Base-by-base conservation (phyloP, 2,888 invertebrate genomes). In the Stictocephala bisonia region DNA sequence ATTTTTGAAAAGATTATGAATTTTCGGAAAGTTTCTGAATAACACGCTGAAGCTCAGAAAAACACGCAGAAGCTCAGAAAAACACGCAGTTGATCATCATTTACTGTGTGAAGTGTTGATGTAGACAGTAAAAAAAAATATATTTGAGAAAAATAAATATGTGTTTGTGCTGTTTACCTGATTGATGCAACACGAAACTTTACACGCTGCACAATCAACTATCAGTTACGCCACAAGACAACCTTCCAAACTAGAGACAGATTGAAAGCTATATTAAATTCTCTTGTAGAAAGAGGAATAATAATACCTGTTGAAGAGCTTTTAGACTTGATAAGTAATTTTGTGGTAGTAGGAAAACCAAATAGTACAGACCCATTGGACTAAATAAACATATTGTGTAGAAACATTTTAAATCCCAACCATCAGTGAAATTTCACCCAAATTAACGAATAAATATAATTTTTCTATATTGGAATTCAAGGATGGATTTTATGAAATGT, bases 401-500 rank as follows among this genome's bases (percentile, higher is more conserved):
- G n/a, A n/a, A 66, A 66, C 35, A 22, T 66, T 41, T 18, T 24
- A 35, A 7, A 66, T 66, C 40, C 66, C 66, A 31, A 66, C 29
- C 4, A 26, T 66, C 15, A 44, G 31, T 40, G 66, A 66, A 66
- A 66, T 66, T 7, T 24, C 40, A 13, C 66, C 66, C 13, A 66
- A 66, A 44, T 31, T 66, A 44, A 18, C 22, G 40, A 44, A 44
- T 27, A 66, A 66, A 66, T n/a, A 24, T 41, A 20, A n/a, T n/a
- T 66, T 41, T 41, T 41, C 41, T 3, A 41, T 66, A 35, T 40
- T 76, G 13, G 76, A 76, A 41, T 44, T 60, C 24, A 71, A 66
- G n/a, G 72, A 74, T 50, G 75, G 71, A 24, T 74, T 74, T 44
- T 72, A 69, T 58, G 72, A 72, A 48, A 40, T 74, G 15, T 22